Evolutionary conservation across 2,888 invertebrate species (phyloP), one percentile per base, ranked within the genome.

Genomic region (Sarcophaga caerulescens): DNA sequence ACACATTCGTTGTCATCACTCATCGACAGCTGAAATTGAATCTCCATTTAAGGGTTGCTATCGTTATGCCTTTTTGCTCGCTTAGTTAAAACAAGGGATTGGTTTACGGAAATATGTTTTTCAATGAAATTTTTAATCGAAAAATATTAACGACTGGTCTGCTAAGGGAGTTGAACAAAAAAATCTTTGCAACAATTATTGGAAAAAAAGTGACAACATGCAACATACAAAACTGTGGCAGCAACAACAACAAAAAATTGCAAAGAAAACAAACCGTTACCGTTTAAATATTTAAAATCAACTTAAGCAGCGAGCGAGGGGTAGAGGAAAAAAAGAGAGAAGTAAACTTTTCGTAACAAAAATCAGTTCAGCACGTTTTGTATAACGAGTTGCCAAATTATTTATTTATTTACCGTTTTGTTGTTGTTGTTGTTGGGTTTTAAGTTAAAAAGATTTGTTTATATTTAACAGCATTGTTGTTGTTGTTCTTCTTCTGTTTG

Each of bases 301-400:
- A 35, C 10, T 35, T 35, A 35, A 2, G 35, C 10, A 35, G 35
- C 35, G 1, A 6, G 8, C 35, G 6, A 6, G 35, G 6, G 35
- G 6, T 1, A 6, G 6, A 25, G 35, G 35, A 6, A 35, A 35
- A 35, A 35, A 2, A 35, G 8, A 10, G 8, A 2, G 10, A 35
- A 35, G 35, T 35, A 35, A 35, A 35, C 10, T 35, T 35, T 35
- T 35, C 17, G 78, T 75, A 47, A 74, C 63, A 3, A 59, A 79
- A 77, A 80, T 77, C 76, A 74, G 77, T 81, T 81, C 74, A 77
- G 77, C 85, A 84, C 85, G 85, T 83, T 86, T 86, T 74, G 52
- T 84, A 60, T 85, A 83, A 85, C 76, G 83, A 86, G 84, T 86
- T 84, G 77, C 77, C 78, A 86, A 86, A 84, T 81, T 86, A 84